A percentile compares a stretch with the other conserved stretches of the same genome.
These are phyloP conservation scores for Rynchops niger DNA, from an alignment of 2,113 vertebrate genomes.

Conservation along the genomic window DNA sequence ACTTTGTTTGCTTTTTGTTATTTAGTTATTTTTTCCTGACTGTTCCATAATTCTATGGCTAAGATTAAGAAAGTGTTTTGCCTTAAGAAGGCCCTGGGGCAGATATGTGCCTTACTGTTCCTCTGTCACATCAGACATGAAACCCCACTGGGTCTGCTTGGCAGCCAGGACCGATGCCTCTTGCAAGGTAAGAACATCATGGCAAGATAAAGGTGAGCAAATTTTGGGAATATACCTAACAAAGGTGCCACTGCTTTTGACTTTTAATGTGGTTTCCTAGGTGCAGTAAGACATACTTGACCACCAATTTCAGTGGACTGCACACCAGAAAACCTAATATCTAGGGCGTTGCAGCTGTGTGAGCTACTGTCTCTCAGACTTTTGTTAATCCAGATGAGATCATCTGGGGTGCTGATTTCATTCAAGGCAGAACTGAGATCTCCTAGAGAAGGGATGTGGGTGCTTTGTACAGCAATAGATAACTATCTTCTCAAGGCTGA, in stretches of 20 bases:
- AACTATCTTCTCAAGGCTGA: not conserved
- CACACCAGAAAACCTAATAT: not conserved
- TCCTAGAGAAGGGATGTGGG: not conserved
- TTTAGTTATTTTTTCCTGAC: not conserved
- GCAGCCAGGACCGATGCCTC: not conserved
- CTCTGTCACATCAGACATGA: not conserved
- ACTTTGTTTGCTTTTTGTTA: not conserved
- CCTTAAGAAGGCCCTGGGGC: not conserved
- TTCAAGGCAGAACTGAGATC: not conserved
- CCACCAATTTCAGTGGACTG: not conserved
- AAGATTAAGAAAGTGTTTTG: not conserved
- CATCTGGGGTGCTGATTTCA: rapidly evolving
- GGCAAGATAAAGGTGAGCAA: not conserved
- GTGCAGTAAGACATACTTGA: not conserved
- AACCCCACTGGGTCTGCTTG: not conserved
- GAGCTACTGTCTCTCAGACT: not conserved
- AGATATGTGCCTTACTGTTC: not conserved
- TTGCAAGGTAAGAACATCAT: not conserved
- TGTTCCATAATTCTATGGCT: not conserved
- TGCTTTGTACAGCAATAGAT: not conserved
- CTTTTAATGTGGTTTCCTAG: not conserved
- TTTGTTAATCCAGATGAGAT: not conserved
- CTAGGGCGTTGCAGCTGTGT: not conserved
- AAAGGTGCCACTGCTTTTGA: not conserved
- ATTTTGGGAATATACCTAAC: not conserved